A percentile compares a stretch with the other conserved stretches of the same genome.
These are phyloP conservation scores for Nasonia longicornis DNA, from an alignment of 1,140 invertebrate genomes.

Conservation along the genomic window DNA sequence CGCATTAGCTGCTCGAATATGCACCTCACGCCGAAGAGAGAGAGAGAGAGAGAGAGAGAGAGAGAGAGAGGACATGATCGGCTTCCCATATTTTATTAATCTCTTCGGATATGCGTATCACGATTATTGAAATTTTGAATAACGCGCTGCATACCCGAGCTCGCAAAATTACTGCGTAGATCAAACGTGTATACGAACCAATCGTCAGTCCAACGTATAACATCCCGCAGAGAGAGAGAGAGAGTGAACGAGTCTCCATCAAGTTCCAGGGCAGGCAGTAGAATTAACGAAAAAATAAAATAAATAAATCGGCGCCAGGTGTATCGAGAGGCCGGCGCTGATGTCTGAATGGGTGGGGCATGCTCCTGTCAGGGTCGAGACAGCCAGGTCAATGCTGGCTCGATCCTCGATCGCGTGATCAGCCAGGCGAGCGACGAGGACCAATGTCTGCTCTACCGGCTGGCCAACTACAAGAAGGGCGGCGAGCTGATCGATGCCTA, in stretches of 20 bases:
- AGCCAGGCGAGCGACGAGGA: constrained; percentile 87
- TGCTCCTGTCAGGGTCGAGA: constrained; percentile 64
- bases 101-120: neutral
- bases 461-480: constrained; percentile 92
- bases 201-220: too few relatives aligned
- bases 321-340: constrained; percentile 6
- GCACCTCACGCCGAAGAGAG: too few relatives aligned
- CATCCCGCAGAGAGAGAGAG: neutral
- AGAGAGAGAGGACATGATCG: too few relatives aligned
- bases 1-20: neutral
- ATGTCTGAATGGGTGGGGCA: constrained; percentile 67
- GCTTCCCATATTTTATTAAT: neutral
- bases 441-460: constrained; percentile 85
- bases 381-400: constrained; percentile 73
- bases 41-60: too few relatives aligned
- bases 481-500: constrained; percentile 89
- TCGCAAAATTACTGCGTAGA: neutral
- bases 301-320: neutral
- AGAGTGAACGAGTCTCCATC: too few relatives aligned
- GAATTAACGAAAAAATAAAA: neutral
- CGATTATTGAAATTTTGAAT: neutral
- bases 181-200: neutral
- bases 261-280: neutral
- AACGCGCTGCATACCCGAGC: too few relatives aligned
- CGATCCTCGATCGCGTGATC: constrained; percentile 88